A percentile compares a stretch with the other conserved stretches of the same genome.
Conservation (phyloP, 2,113 vertebrate species). For the Phrynosoma blainvillii region DNA sequence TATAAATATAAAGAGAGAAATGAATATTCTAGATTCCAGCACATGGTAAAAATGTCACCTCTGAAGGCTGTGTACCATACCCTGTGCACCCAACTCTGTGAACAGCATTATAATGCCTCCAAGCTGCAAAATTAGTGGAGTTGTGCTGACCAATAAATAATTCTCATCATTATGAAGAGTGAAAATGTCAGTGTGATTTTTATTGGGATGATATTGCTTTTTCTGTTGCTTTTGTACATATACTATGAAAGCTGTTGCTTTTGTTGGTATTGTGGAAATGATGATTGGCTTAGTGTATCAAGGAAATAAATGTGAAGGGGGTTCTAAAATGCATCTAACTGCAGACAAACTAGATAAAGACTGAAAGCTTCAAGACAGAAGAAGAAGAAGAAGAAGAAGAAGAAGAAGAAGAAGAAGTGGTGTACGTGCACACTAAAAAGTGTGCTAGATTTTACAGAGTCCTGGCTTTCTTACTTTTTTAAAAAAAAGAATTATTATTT, state of each 20-base stretch:
- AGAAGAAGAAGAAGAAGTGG: not conserved
- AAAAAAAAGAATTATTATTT: too few species aligned
- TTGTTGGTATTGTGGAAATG: too few species aligned
- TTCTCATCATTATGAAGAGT: not conserved
- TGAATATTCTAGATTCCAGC: not conserved
- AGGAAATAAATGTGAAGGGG: not conserved
- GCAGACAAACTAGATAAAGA: not conserved
- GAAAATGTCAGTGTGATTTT: conserved; percentile 14
- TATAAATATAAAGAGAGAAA: not conserved
- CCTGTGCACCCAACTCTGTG: not conserved
- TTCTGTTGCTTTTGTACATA: not conserved
- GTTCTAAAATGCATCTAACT: not conserved
- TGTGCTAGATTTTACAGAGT: not conserved
- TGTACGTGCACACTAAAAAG: too few species aligned
- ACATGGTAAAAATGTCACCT: not conserved
- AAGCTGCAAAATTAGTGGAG: not conserved
- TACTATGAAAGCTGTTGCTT: not conserved
- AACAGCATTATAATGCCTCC: not conserved
- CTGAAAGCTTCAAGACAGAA: not conserved
- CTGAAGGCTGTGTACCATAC: not conserved
- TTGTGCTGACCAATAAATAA: not conserved
- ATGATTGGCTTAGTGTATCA: not conserved
- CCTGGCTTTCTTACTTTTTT: not conserved
- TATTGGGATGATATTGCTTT: not conserved
- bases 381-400: not conserved